Evolutionary conservation across 2,113 vertebrate species (phyloP), one percentile per base, ranked within the genome.

Genomic region (Rallus limicola): DNA sequence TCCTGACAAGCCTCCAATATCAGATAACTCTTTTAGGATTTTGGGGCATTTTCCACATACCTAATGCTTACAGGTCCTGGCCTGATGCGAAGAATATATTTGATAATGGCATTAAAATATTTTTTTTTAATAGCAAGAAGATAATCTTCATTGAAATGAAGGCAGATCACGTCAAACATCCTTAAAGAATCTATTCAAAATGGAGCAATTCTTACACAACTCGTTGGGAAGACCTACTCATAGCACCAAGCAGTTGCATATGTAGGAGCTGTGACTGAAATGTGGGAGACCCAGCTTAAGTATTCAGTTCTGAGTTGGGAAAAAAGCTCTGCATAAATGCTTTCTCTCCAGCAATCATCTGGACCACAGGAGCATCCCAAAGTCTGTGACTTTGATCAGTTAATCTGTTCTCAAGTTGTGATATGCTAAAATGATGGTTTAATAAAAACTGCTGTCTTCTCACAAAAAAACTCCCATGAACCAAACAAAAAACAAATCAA

Each of bases 241-340:
- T 9, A 65, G 34, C 17, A 31, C 20, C 40, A 56, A 36, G n/a
- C 0, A 0, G 34, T 26, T 79, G 8, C 25, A 34, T 46, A 21
- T 0, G 28, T 48, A 90, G 65, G 58, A 86, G 21, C 29, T 86
- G 82, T 36, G 62, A 91, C 34, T 65, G 55, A 72, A 93, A 69
- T 62, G 92, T 72, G 31, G 74, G 82, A 94, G 31, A 84, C 38
- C 1, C 33, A 86, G 55, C 62, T 78, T 56, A 84, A 42, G 20
- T 25, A 64, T 29, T 75, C 62, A 68, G 33, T 28, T 80, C 48
- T 82, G 48, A 92, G 53, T 76, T 75, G 64, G 58, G 25, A 36
- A 64, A 74, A 75, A 86, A 48, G 7, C 26, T 59, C 16, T 16
- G 40, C 42, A 38, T 46, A 81, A 92, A 77, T 52, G 42, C 9